Conservation (phyloP, 1,140 invertebrate genomes). For the Lerema accius region DNA sequence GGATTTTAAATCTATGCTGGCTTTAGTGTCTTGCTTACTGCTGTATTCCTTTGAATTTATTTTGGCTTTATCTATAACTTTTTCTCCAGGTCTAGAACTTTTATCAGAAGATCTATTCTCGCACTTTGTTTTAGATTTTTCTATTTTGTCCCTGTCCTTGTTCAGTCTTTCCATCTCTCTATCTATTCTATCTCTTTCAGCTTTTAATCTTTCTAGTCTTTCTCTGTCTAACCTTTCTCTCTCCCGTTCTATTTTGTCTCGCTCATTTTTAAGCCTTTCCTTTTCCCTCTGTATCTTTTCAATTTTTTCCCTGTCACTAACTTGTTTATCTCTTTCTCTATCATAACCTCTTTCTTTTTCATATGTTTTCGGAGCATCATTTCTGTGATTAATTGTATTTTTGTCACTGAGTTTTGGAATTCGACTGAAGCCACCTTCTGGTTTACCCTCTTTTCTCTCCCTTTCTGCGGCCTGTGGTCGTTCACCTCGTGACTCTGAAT, state of each 20-base stretch:
- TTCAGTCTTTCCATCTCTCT: conserved; percentile 67
- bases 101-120: conserved; percentile 58
- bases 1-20: conserved; percentile 73
- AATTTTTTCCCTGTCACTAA: conserved; percentile 40
- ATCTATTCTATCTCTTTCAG: conserved; percentile 70
- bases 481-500: conserved; percentile 56
- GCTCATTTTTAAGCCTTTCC: conserved; percentile 50
- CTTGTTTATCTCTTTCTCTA: conserved; percentile 37
- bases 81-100: conserved; percentile 48
- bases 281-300: conserved; percentile 55
- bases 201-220: conserved; percentile 66
- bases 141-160: conserved; percentile 66
- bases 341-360: conserved; percentile 64
- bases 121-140: conserved; percentile 66
- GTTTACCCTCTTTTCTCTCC: conserved; percentile 64
- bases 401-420: conserved; percentile 82
- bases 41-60: conserved; percentile 46
- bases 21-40: conserved; percentile 54
- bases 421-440: conserved; percentile 60
- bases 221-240: conserved; percentile 60
- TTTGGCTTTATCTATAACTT: conserved; percentile 58
- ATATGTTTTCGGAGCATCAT: conserved; percentile 45
- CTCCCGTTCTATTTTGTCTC: conserved; percentile 54
- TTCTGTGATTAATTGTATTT: conserved; percentile 46
- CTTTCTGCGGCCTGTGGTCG: conserved; percentile 46